Percentiles rank a stretch among this genome's conserved stretches.
Conservation (phyloP, 1,140 invertebrate species). For the Dryas iulia region DNA sequence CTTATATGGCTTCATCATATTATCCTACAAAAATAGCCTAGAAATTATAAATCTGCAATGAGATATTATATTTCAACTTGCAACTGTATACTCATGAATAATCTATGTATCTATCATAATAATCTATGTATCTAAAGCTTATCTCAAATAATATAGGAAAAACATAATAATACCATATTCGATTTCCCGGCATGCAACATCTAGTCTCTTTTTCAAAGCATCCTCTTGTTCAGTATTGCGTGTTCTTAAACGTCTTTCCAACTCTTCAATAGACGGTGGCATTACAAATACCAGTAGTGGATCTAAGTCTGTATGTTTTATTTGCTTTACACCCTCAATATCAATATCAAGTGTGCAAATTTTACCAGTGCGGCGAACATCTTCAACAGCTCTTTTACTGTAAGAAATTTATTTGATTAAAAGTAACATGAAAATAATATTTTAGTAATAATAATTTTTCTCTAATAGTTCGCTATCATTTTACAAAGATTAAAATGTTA, state of each 20-base stretch:
- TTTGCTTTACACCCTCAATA: conserved; percentile 94
- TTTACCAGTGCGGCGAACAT: conserved; percentile 89
- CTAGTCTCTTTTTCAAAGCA: conserved; percentile 87
- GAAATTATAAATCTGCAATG: no score
- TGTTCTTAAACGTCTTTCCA: conserved; percentile 88
- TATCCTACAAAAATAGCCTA: neutral
- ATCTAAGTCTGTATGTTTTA: conserved; percentile 92
- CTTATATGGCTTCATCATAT: neutral
- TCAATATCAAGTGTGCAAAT: conserved; percentile 98
- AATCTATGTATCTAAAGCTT: no score
- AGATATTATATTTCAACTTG: no score
- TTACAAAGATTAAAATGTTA: neutral
- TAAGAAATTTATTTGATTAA: conserved; percentile 40
- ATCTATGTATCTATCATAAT: no score
- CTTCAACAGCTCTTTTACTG: conserved; percentile 93
- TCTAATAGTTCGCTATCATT: no score
- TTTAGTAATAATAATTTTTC: conserved; percentile 10
- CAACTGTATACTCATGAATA: no score
- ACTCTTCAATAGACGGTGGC: conserved; percentile 91
- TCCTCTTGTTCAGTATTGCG: conserved; percentile 96
- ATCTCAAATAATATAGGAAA: neutral
- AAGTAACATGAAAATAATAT: conserved; percentile 12
- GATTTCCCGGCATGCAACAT: conserved; percentile 88
- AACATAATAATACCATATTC: conserved; percentile 85
- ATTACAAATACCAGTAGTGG: conserved; percentile 95